Conservation (phyloP, 2,797 vertebrate species). For the Lerista edwardsae region DNA sequence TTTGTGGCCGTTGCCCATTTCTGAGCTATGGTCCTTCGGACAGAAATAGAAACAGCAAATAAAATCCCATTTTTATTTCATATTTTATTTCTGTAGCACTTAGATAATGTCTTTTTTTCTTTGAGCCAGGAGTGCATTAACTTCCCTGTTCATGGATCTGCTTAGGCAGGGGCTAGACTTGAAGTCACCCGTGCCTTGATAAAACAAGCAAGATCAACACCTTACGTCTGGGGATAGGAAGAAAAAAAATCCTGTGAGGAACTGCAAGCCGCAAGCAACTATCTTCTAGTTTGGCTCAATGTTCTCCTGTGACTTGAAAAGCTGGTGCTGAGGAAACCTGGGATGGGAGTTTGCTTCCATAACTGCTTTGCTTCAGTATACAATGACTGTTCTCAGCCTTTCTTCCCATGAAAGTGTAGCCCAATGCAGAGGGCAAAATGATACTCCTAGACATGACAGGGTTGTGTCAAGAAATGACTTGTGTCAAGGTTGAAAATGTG, state of each 20-base stretch:
- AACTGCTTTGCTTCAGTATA: background rate
- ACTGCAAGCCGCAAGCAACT: background rate
- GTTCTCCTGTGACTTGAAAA: background rate
- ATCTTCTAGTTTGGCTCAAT: background rate
- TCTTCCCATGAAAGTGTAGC: too few relatives aligned
- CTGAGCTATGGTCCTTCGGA: background rate
- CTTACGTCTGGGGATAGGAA: background rate
- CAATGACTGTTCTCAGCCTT: too few relatives aligned
- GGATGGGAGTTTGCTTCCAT: background rate
- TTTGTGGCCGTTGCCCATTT: slow-evolving; percentile 23
- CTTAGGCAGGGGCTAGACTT: slow-evolving; percentile 31
- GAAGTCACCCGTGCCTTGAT: slow-evolving; percentile 40
- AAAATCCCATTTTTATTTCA: background rate
- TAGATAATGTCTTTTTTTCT: slow-evolving; percentile 22
- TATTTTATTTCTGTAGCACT: slow-evolving; percentile 36
- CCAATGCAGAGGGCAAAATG: too few relatives aligned
- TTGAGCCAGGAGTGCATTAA: slow-evolving; percentile 31
- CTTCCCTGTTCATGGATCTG: slow-evolving; percentile 22
- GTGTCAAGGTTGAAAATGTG: too few relatives aligned
- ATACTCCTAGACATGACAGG: too few relatives aligned
- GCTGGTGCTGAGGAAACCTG: too few relatives aligned
- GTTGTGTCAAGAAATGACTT: too few relatives aligned
- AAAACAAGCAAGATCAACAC: slow-evolving; percentile 36
- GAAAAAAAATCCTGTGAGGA: background rate
- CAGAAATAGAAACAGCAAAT: slow-evolving; percentile 12